Base-by-base conservation (phyloP, 2,113 vertebrate genomes). In the Rhinopithecus roxellana region DNA sequence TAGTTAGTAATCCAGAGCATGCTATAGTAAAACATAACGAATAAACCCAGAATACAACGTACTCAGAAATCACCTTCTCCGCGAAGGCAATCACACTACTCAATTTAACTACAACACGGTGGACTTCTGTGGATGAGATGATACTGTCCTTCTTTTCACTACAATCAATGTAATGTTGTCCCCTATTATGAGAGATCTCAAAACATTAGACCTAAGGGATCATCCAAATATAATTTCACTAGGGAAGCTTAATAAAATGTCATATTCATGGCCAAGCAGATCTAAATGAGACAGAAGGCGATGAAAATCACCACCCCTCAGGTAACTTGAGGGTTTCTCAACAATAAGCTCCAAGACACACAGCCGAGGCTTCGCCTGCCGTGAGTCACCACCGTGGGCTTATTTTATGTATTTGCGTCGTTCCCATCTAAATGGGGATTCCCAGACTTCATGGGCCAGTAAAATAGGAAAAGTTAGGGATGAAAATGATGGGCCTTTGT, bases 391-490 rank as follows among this genome's bases (percentile, higher is more conserved):
- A 3, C 3, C 14, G 61, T 2, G 0, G 69, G 27, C 8, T 27
- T 32, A 13, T 22, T 70, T 7, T 23, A 38, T 38, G 48, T 4
- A 13, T 20, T 4, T 0, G 1, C 6, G 6, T 16, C 0, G 0
- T 32, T 35, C 72, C 40, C 25, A 20, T 59, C 50, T 23, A 8
- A 25, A 52, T 6, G 57, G 57, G 1, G 27, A 10, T 14, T 77
- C 45, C 35, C 69, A 35, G 35, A 25, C 77, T 61, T 61, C 50
- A 18, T 0, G 0, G 84, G 9, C 13, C 38, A 13, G 18, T 8
- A 12, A 55, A 43, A 27, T 2, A n/a, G 30, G 22, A 50, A 38
- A 20, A 43, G 9, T 38, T 8, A 7, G 0, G 78, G 57, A 18
- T 30, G 11, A n/a, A 12, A 40, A 18, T 6, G 11, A 0, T 0